These are phyloP conservation scores for Astreopora myriophthalma DNA, from an alignment of 64 coral and sea anemone species.

Conservation along the genomic window DNA sequence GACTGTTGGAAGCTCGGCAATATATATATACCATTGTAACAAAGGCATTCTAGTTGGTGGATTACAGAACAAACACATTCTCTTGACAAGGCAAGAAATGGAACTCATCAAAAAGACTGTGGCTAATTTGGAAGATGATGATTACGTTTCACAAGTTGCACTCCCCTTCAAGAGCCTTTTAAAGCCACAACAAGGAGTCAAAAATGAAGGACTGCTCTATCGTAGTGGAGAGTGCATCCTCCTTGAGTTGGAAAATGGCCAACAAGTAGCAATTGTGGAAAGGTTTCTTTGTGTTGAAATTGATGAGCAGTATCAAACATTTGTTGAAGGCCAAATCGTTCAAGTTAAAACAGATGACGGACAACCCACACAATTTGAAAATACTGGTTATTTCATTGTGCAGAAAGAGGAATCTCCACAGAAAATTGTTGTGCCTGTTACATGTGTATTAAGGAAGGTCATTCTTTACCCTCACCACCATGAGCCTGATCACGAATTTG, in stretches of 20 bases:
- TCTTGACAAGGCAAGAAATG: conserved; percentile 18
- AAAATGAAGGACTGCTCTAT: conserved; percentile 15
- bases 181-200: conserved; percentile 5
- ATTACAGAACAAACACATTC: conserved; percentile 3
- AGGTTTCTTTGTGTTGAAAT: conserved; percentile 6
- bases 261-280: conserved; percentile 7
- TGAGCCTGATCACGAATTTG: not conserved
- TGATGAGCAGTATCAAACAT: conserved; percentile 17
- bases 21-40: conserved; percentile 1
- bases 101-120: conserved; percentile 14
- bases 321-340: not conserved
- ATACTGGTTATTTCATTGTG: not conserved
- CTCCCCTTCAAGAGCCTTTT: conserved; percentile 8
- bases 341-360: not conserved
- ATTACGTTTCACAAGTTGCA: not conserved
- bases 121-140: conserved; percentile 14
- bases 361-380: not conserved
- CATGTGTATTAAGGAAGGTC: conserved; percentile 10
- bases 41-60: conserved; percentile 9
- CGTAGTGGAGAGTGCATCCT: not conserved
- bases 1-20: not conserved
- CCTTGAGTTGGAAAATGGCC: conserved; percentile 8
- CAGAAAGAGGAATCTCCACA: not conserved
- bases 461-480: not conserved
- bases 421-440: conserved; percentile 22